Base-by-base conservation (phyloP, 2,797 vertebrate species). In the Melanotaenia nigrans region DNA sequence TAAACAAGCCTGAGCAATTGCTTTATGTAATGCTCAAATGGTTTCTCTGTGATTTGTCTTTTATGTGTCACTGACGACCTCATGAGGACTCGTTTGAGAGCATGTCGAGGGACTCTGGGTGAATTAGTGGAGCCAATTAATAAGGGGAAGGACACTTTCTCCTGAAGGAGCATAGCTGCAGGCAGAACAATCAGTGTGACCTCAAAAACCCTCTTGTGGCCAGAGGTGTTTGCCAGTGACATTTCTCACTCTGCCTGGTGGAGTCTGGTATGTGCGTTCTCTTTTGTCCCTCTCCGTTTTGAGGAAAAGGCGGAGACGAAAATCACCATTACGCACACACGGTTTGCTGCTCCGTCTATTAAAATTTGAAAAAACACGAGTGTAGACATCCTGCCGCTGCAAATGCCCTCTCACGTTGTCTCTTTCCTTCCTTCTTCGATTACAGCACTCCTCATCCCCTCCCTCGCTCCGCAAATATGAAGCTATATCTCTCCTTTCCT, bases 41-140 rank as follows among this genome's bases (percentile, higher is more conserved):
- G 28, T 74, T 83, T 71, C 42, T 16, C 16, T 54, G 73, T 64
- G 45, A 78, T 83, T 78, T 32, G 79, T 81, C 72, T 84, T 83
- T 82, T 61, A 75, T 73, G 73, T 84, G 81, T 78, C 82, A 81
- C 82, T 12, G 74, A 63, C 79, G 77, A 83, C 87, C 82, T 81
- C 77, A 49, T 1, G 25, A 54, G 65, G 84, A 72, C 67, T 86
- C 76, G 30, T 54, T 61, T 59, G 85, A 61, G 25, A 18, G 28
- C 25, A 65, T 54, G 75, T 81, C 2, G 59, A 81, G 81, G 76
- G 77, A 78, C 82, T 72, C 70, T 35, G 83, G 81, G 71, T 86
- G 82, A 91, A 87, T 87, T 82, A 77, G 64, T 66, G 77, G 79
- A 89, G 71, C 81, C 88, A 92, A 91, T 92, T 92, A 92, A 84